Evolutionary conservation across 2,797 vertebrate genomes (phyloP).

Genomic region (Malacoraja senta): DNA sequence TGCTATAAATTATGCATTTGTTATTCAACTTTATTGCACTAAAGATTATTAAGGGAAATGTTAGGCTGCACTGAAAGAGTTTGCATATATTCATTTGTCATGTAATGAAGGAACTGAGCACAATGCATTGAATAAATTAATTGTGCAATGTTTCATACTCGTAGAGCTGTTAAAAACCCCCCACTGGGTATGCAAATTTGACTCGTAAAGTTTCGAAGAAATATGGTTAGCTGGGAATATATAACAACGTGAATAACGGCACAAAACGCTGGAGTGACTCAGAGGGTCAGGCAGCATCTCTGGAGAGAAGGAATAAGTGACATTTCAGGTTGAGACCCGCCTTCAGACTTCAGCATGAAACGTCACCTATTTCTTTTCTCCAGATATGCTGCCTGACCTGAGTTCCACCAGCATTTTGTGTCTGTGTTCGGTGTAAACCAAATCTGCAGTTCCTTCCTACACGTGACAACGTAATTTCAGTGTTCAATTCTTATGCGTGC

Average conservation of each 20-base stretch:
- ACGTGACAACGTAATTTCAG: not conserved
- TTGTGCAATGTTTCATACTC: not conserved
- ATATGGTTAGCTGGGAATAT: not conserved
- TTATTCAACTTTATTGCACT: constrained; percentile 18
- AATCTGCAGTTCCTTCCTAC: too few relatives aligned
- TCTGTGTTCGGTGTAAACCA: too few relatives aligned
- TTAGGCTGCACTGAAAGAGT: not conserved
- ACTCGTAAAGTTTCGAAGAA: not conserved
- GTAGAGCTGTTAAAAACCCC: not conserved
- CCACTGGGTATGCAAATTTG: not conserved
- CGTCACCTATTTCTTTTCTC: too few relatives aligned
- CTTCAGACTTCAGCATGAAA: too few relatives aligned
- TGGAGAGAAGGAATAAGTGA: too few relatives aligned
- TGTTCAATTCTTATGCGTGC: not conserved
- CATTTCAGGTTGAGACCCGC: too few relatives aligned
- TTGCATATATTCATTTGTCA: not conserved
- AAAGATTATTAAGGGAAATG: constrained; percentile 20
- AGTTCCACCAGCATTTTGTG: too few relatives aligned
- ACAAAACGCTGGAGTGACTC: too few relatives aligned
- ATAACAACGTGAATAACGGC: too few relatives aligned
- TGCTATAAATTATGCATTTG: constrained; percentile 15
- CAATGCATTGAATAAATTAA: not conserved
- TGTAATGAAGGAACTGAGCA: not conserved
- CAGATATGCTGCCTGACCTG: too few relatives aligned
- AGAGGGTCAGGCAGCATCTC: too few relatives aligned